phyloP scores from a whole-genome alignment of 2,113 vertebrate genomes.

The Grantiella picta region DNA sequence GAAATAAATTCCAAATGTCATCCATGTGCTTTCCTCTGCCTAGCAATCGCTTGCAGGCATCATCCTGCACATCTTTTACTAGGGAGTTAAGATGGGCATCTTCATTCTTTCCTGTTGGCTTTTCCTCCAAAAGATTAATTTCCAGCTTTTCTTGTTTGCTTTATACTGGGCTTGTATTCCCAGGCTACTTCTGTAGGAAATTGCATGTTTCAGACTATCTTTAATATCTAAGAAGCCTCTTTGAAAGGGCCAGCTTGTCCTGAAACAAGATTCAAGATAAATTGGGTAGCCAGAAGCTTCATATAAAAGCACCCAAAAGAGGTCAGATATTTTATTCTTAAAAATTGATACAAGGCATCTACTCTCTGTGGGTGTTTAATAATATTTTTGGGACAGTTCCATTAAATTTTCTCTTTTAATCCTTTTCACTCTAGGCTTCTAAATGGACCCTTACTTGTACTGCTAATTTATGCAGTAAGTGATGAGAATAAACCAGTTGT shows the following conservation, averaged over 20 bases:
- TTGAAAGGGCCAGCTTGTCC: background rate
- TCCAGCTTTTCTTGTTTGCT: conserved; percentile 16
- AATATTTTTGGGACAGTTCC: background rate
- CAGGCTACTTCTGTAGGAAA: conserved; percentile 19
- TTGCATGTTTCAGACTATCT: background rate
- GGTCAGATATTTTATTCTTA: background rate
- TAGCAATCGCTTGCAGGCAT: conserved; percentile 24
- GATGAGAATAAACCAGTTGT: background rate
- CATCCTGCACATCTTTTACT: conserved; percentile 2
- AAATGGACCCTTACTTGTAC: background rate
- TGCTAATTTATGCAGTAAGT: background rate
- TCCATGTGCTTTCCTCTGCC: conserved; percentile 2
- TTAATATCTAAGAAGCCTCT: conserved; percentile 18
- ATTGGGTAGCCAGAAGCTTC: background rate
- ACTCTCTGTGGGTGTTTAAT: background rate
- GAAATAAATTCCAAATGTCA: conserved; percentile 53
- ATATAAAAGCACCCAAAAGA: background rate
- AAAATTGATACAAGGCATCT: background rate
- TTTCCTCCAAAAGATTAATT: conserved; percentile 39
- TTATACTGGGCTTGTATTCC: background rate
- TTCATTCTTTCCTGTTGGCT: conserved; percentile 34
- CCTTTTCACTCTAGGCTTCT: background rate
- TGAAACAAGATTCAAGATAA: conserved; percentile 2
- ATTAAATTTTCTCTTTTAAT: background rate
- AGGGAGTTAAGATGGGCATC: conserved; percentile 20